Base-by-base conservation (phyloP, 2,888 invertebrate genomes). In the Tromatobia lineatoria region DNA sequence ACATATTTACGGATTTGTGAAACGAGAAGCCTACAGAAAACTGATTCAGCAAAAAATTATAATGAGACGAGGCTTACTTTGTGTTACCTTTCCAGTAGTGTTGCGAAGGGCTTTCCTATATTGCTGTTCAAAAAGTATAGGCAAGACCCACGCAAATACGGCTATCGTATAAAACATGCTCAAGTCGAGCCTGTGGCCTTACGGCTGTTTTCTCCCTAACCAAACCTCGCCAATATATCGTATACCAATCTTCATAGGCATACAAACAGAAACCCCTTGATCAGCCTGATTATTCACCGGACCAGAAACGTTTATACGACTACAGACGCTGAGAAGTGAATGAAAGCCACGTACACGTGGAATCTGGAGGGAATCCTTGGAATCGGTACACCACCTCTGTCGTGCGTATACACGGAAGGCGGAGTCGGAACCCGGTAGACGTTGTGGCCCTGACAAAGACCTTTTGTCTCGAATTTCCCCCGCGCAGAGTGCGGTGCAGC, bases 11-110 rank as follows among this genome's bases (percentile, higher is more conserved):
- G 47, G 45, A 69, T 50, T 47, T 45, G 11, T 38, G 29, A 71
- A 29, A n/a, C 20, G 61, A n/a, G 71, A 59, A 15, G 10, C 18
- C 69, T 78, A 59, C 47, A 50, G 18, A 52, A 78, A 77, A 83
- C 84, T 81, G 88, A 89, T 88, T 87, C 87, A 80, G 85, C 86
- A 75, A 80, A 47, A 81, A 81, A 85, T 85, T 90, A 87, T 90
- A 90, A 90, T 85, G 89, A 90, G 80, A 86, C 81, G 74, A 23
- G 42, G 54, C 57, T 57, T 42, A 23, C 23, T n/a, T 54, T 42
- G 25, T 57, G 6, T 13, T 13, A 4, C 13, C 11, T 57, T 23
- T 57, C 11, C 7, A 15, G 18, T 2, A 54, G 54, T 20, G 54
- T 20, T 23, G 54, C 18, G 3, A 8, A 23, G 23, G 23, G 54